A percentile compares a stretch with the other conserved stretches of the same genome.
Conservation (phyloP, 1,140 invertebrate species). For the Cyrtorhinus lividipennis region DNA sequence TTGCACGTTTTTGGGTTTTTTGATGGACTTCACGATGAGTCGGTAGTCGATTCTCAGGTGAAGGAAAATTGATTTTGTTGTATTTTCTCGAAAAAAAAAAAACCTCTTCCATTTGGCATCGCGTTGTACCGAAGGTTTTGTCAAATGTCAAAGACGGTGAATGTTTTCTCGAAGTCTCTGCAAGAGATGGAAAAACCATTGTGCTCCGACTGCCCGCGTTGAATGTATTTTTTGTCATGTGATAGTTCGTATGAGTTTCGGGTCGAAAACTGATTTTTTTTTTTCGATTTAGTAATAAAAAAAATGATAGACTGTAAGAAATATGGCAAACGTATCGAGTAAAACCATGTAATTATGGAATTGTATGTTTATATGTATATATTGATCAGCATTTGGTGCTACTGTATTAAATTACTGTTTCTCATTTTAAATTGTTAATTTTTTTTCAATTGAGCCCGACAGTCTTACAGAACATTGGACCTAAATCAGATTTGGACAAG, state of each 20-base stretch:
- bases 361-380: neutral
- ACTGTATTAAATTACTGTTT: constrained; percentile 1
- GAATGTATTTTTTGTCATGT: neutral
- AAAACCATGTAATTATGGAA: neutral
- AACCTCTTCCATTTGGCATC: constrained; percentile 4
- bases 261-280: neutral
- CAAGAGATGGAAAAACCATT: neutral
- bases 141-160: constrained; percentile 7
- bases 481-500: too few relatives aligned
- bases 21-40: constrained; percentile 5
- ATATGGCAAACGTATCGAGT: neutral
- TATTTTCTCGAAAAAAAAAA: neutral
- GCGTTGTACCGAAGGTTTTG: neutral
- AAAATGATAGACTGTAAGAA: neutral
- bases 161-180: neutral
- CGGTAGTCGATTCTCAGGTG: neutral
- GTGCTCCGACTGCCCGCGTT: neutral
- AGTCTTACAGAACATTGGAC: too few relatives aligned
- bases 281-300: neutral
- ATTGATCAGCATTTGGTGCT: neutral
- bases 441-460: too few relatives aligned
- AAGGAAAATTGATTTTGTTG: neutral
- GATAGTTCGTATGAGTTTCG: neutral
- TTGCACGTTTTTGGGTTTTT: too few relatives aligned
- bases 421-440: neutral